Base-by-base conservation (phyloP, 2,888 invertebrate species). In the Agrilus mali region DNA sequence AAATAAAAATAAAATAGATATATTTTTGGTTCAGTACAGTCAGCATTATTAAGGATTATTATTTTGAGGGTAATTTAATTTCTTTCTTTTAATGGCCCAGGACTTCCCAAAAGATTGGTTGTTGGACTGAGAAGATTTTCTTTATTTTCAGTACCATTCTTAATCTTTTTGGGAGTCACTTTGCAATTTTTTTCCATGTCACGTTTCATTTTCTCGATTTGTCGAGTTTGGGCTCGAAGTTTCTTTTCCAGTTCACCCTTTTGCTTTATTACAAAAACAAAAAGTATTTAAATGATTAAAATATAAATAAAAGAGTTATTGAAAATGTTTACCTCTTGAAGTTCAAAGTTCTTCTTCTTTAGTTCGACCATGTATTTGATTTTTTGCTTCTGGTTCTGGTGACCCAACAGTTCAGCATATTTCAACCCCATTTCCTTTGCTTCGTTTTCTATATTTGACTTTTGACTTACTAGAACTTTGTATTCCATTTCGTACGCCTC, bases 301-400 rank as follows among this genome's bases (percentile, higher is more conserved):
- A 40, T 35, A 33, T 15, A 33, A 36, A 33, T 13, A 17, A 33
- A 27, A 22, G 38, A 17, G 16, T 15, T 39, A 31, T 14, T 14
- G 10, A 34, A 43, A 42, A 36, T 42, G 36, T 27, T 38, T 60
- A 73, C 72, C 67, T 70, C 67, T 50, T 63, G 59, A 34, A 73
- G 54, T 47, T 66, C 65, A 36, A 59, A 55, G 48, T 68, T 68
- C 52, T 68, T 69, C 15, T 60, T 60, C 55, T 72, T 72, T 16
- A 73, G 50, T 47, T 69, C 68, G 2, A 59, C 55, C 16, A 73
- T 53, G 53, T 79, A 75, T 45, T 75, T 74, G 39, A 78, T 75
- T 58, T 76, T 78, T 58, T 80, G 79, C 51, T 72, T 76, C 49
- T 74, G 73, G 58, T 80, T 81, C 50, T 77, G 76, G 53, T 80